Conservation (phyloP, 2,797 vertebrate genomes). For the Spea hammondii region DNA sequence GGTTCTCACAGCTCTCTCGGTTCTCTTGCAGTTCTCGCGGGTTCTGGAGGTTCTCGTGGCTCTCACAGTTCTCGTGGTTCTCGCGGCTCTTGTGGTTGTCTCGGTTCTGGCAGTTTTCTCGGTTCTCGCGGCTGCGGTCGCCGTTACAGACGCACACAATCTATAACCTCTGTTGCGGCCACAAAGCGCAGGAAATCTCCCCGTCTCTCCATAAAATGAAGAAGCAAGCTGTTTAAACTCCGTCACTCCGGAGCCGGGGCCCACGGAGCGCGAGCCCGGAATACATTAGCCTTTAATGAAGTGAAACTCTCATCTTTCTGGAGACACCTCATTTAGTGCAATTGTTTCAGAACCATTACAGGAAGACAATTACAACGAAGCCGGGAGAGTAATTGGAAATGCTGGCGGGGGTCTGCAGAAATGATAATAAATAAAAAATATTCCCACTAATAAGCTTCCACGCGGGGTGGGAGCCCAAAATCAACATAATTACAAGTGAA, state of each 20-base stretch:
- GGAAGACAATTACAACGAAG: conserved; percentile 99
- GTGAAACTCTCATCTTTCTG: conserved; percentile 96
- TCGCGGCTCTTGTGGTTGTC: no score
- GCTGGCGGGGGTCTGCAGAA: conserved; percentile 97
- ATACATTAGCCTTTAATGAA: conserved; percentile 99
- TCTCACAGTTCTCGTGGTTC: no score
- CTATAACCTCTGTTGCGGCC: no score
- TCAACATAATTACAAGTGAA: conserved; percentile 99
- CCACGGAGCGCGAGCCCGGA: conserved; percentile 77
- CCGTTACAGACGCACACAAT: no score
- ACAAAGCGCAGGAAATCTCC: no score
- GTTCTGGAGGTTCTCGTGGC: no score
- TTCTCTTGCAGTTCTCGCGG: no score
- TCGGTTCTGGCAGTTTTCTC: no score
- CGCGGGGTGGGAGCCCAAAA: conserved; percentile 93
- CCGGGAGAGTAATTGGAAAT: conserved; percentile 99
- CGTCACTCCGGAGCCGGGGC: conserved; percentile 65
- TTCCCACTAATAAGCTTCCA: conserved; percentile 98
- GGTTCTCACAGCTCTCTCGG: no score
- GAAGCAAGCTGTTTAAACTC: conserved; percentile 66
- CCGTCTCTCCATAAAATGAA: conserved; percentile 58
- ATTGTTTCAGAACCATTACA: conserved; percentile 99
- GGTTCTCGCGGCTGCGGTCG: no score
- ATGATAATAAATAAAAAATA: conserved; percentile 99
- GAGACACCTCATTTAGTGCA: conserved; percentile 99